Percentiles rank a stretch among this genome's conserved stretches.
These are phyloP conservation scores for Gymnoscopelus microlampas DNA, from an alignment of 2,797 vertebrate species.

Conservation along the genomic window DNA sequence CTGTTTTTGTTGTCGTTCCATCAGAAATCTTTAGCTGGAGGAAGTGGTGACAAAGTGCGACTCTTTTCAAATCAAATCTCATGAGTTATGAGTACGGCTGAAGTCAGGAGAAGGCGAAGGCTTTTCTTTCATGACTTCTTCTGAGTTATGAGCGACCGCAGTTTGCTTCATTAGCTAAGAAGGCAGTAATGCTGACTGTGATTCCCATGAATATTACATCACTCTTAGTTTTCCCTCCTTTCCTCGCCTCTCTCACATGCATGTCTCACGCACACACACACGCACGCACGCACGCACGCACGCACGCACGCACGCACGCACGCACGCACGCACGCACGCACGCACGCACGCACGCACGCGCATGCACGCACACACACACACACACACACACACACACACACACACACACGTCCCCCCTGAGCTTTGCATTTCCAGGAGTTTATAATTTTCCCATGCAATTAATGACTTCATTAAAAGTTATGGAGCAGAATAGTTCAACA, in stretches of 20 bases:
- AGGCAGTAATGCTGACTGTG: conserved; percentile 64
- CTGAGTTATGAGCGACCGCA: conserved; percentile 62
- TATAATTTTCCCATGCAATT: too few relatives aligned
- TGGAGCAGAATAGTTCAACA: too few relatives aligned
- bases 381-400: not conserved
- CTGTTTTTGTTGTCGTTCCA: too few relatives aligned
- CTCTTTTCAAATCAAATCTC: too few relatives aligned
- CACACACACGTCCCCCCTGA: too few relatives aligned
- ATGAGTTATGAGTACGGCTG: too few relatives aligned
- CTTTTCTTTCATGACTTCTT: conserved; percentile 43
- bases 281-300: conserved; percentile 1
- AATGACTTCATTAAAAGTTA: too few relatives aligned
- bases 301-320: not conserved
- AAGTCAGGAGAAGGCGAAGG: not conserved
- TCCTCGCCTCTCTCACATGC: not conserved
- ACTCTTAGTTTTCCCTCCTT: not conserved
- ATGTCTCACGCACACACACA: conserved; percentile 13
- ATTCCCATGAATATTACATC: conserved; percentile 63
- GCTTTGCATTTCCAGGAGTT: too few relatives aligned
- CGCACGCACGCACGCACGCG: not conserved
- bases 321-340: conserved; percentile 13
- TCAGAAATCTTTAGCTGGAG: too few relatives aligned
- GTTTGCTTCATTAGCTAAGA: conserved; percentile 73
- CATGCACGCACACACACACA: not conserved
- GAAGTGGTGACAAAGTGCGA: too few relatives aligned